Conservation (phyloP, 2,888 invertebrate genomes). For the Trachelus tabidus region DNA sequence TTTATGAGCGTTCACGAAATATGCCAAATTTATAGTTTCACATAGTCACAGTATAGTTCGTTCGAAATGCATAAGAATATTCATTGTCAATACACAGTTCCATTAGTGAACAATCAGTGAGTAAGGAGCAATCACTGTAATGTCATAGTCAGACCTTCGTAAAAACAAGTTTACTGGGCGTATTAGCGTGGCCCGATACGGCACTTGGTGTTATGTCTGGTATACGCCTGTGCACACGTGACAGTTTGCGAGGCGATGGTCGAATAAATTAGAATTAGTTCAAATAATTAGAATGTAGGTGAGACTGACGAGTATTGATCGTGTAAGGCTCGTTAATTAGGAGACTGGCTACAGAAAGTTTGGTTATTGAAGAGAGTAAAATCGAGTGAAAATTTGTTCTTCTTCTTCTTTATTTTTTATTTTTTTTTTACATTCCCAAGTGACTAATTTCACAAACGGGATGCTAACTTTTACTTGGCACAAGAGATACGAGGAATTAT, state of each 20-base stretch:
- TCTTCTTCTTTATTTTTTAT: too few species aligned
- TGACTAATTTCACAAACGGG: neutral
- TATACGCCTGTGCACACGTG: neutral
- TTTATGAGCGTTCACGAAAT: neutral
- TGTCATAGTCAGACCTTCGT: neutral
- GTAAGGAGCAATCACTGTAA: neutral
- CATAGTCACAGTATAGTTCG: neutral
- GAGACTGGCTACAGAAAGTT: too few species aligned
- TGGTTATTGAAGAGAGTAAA: neutral
- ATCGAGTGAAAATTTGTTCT: neutral
- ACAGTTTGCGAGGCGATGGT: neutral
- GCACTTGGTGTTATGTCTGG: neutral
- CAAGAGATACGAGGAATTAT: neutral
- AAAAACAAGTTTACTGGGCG: neutral
- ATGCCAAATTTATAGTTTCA: neutral
- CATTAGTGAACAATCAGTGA: neutral
- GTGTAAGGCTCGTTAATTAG: neutral
- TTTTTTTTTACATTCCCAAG: neutral
- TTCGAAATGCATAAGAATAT: neutral
- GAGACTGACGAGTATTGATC: neutral
- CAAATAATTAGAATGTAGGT: neutral
- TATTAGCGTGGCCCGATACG: neutral
- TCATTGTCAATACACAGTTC: neutral
- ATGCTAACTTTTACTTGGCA: neutral
- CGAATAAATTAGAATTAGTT: neutral